Conservation (phyloP, 2,888 invertebrate genomes). For the Diarsia rubi region DNA sequence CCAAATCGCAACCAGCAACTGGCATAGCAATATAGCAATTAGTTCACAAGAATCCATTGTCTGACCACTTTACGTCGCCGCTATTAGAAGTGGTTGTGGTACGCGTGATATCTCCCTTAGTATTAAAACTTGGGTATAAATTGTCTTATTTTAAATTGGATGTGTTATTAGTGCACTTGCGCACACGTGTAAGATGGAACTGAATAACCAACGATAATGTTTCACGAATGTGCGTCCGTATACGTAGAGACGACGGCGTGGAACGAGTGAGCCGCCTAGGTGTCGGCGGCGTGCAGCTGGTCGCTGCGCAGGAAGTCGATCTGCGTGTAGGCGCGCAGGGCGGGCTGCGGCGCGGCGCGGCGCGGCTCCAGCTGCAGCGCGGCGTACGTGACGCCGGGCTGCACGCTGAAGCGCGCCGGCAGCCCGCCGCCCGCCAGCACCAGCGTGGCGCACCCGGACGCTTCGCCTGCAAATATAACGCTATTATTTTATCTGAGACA, state of each 20-base stretch:
- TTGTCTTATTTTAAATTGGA: conserved; percentile 1
- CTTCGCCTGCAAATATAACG: no score
- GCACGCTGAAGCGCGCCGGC: conserved; percentile 71
- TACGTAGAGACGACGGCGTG: no score
- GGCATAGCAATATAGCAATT: no score
- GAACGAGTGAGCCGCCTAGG: no score
- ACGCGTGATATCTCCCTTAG: neutral
- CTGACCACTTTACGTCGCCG: neutral
- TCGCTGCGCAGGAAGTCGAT: conserved; percentile 95
- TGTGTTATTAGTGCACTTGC: neutral
- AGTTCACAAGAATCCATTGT: neutral
- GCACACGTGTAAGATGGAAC: neutral
- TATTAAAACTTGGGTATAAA: conserved; percentile 17
- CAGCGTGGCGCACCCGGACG: conserved; percentile 35
- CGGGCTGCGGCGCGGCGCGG: conserved; percentile 77
- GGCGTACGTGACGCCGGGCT: conserved; percentile 80
- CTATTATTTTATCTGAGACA: no score
- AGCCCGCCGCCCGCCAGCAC: conserved; percentile 67
- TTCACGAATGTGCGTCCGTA: neutral
- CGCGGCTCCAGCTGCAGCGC: conserved; percentile 86
- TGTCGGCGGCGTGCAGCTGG: conserved; percentile 75
- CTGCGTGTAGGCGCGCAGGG: conserved; percentile 93
- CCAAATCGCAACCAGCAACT: neutral
- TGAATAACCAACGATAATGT: neutral
- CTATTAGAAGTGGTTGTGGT: neutral